phyloP scores from a whole-genome alignment of 2,888 invertebrate species.

The Drosophila pseudotakahashii region DNA sequence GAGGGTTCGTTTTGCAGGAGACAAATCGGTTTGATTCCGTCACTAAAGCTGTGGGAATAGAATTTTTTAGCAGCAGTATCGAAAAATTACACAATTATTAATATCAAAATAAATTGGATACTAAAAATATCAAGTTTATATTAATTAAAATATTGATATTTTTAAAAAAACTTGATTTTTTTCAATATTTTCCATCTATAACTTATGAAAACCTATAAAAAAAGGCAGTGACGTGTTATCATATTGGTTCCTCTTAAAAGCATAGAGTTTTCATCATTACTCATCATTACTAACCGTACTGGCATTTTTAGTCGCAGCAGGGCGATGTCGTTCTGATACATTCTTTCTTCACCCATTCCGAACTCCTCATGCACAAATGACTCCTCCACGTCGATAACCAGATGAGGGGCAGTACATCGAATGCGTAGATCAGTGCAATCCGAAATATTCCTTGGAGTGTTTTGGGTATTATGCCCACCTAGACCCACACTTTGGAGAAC shows the following conservation, averaged over 20 bases:
- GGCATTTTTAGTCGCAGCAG: background rate
- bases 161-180: too few relatives aligned
- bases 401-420: background rate
- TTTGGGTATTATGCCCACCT: background rate
- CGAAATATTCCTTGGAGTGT: background rate
- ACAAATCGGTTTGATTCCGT: background rate
- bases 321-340: background rate
- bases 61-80: background rate
- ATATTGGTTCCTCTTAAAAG: too few relatives aligned
- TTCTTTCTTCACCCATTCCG: fast-evolving
- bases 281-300: background rate
- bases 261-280: background rate
- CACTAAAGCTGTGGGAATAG: background rate
- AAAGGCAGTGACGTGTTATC: too few relatives aligned
- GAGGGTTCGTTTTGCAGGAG: background rate
- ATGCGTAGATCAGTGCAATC: background rate
- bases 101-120: too few relatives aligned
- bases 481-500: background rate
- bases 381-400: background rate
- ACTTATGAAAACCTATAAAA: too few relatives aligned
- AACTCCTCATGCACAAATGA: background rate
- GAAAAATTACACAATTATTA: background rate
- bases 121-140: too few relatives aligned
- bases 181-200: too few relatives aligned
- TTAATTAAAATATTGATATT: too few relatives aligned